Conservation (phyloP, 2,797 vertebrate species). For the Harpagifer antarcticus region DNA sequence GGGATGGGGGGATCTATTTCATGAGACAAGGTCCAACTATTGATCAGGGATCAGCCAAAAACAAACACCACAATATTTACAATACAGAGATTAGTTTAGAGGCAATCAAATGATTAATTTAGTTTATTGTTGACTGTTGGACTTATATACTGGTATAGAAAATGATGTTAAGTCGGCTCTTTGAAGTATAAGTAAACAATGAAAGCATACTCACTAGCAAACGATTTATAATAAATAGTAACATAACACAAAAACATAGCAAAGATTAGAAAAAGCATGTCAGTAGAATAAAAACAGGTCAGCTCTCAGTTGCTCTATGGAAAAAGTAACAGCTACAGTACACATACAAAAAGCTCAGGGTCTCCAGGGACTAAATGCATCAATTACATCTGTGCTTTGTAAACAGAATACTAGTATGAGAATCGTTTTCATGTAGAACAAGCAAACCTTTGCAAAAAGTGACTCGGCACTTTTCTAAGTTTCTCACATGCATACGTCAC, state of each 20-base stretch:
- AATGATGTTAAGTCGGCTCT: conserved; percentile 61
- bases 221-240: conserved; percentile 82
- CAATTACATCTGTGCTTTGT: conserved; percentile 76
- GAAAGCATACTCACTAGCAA: conserved; percentile 74
- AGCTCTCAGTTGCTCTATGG: conserved; percentile 65
- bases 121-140: conserved; percentile 62
- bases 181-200: conserved; percentile 64
- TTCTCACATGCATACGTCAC: conserved; percentile 63
- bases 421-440: conserved; percentile 54
- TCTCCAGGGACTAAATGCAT: conserved; percentile 64
- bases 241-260: conserved; percentile 72
- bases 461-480: conserved; percentile 55
- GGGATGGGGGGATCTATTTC: conserved; percentile 39
- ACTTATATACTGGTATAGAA: conserved; percentile 67
- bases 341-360: conserved; percentile 66
- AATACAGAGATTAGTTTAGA: conserved; percentile 77
- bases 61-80: conserved; percentile 81
- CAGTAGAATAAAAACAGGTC: conserved; percentile 65
- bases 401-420: conserved; percentile 71
- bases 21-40: conserved; percentile 73
- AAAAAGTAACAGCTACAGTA: conserved; percentile 67
- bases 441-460: conserved; percentile 56
- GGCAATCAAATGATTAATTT: conserved; percentile 69
- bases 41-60: conserved; percentile 76
- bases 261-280: conserved; percentile 79